Base-by-base conservation (phyloP, 2,113 vertebrate species). In the Gnathonemus longibarbis region DNA sequence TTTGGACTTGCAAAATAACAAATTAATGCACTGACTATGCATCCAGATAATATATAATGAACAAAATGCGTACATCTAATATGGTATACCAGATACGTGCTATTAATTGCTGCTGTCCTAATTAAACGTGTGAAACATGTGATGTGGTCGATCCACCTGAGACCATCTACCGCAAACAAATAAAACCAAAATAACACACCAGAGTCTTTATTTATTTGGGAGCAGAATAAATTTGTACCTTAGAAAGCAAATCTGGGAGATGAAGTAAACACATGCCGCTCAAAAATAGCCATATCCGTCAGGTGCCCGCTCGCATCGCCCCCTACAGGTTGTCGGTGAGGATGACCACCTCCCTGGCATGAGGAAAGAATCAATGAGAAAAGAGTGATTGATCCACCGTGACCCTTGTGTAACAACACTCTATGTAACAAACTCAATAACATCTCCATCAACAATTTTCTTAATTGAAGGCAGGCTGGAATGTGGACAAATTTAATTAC, bases 41-140 rank as follows among this genome's bases (percentile, higher is more conserved):
- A 84, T 84, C 9, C 19, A n/a, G 46, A 46, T 3, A 46, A 84
- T 48, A 84, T 84, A 48, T 46, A 84, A 84, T 46, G 5, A n/a
- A 84, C 35, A 80, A 80, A 42, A 80, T 80, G 35, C 5, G 0
- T 7, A 39, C 39, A 39, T 80, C 35, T 80, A 42, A 80, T 42
- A 39, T 80, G 35, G 35, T 42, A 39, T 19, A 17, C 31, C 15
- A 39, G 74, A 42, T 21, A 15, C 35, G 19, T 42, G 49, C 49
- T 42, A 84, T 84, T 84, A 48, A 48, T 48, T 84, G 42, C 83
- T 39, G 9, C 13, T 53, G 48, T 87, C 48, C 85, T 39, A 87
- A 87, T 87, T 87, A 87, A 87, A 87, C 7, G 50, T 56, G 85
- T 56, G 85, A 87, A 39, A 39, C 84, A 8, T 86, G 84, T 50